Evolutionary conservation across 1,140 invertebrate genomes (phyloP).

Genomic region (Goniozus legneri): DNA sequence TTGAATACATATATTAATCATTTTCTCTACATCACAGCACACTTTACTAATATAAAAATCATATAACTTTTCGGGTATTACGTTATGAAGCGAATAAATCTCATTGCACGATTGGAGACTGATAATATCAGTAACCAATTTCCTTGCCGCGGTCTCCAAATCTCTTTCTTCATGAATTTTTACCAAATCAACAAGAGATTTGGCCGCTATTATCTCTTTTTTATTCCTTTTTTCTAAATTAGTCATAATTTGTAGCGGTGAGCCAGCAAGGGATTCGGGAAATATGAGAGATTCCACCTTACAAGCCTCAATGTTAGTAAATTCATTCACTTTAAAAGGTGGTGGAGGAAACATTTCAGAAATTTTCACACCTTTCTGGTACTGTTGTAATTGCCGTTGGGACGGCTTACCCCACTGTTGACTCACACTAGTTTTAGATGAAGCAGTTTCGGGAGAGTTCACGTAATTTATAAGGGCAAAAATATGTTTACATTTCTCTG

Average conservation of each 20-base stretch:
- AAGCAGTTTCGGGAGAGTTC: constrained; percentile 8
- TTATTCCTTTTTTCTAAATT: background rate
- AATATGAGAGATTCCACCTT: too few species aligned
- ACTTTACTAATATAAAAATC: constrained; percentile 24
- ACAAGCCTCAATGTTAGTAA: too few species aligned
- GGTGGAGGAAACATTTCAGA: background rate
- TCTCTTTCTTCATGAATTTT: background rate
- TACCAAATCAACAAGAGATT: background rate
- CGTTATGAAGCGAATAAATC: background rate
- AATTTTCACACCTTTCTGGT: constrained; percentile 1
- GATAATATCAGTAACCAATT: background rate
- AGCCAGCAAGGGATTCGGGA: too few species aligned
- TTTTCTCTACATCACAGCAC: constrained; percentile 25
- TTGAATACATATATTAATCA: constrained; percentile 28
- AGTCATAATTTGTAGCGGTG: background rate
- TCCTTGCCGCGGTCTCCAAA: background rate
- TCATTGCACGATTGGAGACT: background rate
- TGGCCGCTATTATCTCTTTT: background rate
- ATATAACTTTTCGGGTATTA: constrained; percentile 8
- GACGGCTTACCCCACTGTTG: constrained; percentile 14
- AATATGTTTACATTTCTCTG: constrained; percentile 14
- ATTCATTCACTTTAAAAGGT: too few species aligned
- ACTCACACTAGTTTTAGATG: constrained; percentile 9
- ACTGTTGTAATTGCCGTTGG: constrained; percentile 1
- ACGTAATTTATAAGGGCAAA: constrained; percentile 9